Conservation (phyloP, 2,797 vertebrate genomes). For the Hapalemur alaotrensis region DNA sequence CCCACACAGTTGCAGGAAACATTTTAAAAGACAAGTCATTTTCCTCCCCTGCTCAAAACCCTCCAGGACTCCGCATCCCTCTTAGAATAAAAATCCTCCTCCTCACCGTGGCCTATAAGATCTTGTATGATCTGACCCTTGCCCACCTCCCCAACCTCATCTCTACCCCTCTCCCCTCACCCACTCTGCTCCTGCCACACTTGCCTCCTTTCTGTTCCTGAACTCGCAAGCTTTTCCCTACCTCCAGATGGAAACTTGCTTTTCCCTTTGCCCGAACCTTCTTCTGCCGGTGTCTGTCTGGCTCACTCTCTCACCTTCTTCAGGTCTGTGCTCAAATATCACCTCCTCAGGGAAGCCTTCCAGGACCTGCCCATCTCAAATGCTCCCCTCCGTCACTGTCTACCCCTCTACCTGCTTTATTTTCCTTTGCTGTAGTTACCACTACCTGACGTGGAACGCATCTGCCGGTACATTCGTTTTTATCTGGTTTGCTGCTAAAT, state of each 20-base stretch:
- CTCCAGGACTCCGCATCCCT: neutral
- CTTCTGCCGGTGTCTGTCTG: neutral
- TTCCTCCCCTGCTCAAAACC: neutral
- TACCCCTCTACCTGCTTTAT: neutral
- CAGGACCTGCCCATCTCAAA: neutral
- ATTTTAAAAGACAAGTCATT: neutral
- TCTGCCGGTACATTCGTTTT: neutral
- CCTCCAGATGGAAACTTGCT: neutral
- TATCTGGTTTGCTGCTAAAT: neutral
- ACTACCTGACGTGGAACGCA: fast-evolving
- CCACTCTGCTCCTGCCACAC: neutral
- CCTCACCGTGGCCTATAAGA: neutral
- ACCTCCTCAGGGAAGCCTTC: neutral
- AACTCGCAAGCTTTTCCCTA: neutral
- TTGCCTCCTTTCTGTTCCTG: neutral
- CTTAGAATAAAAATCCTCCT: neutral
- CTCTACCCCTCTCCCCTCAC: neutral
- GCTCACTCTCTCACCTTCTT: neutral
- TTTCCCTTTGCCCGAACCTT: neutral
- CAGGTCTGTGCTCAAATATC: neutral
- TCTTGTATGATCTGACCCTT: neutral
- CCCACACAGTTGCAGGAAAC: neutral
- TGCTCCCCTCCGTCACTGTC: neutral
- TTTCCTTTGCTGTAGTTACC: fast-evolving
- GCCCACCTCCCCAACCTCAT: neutral